phyloP scores from a whole-genome alignment of 2,888 invertebrate species.

The Meteorus colon region DNA sequence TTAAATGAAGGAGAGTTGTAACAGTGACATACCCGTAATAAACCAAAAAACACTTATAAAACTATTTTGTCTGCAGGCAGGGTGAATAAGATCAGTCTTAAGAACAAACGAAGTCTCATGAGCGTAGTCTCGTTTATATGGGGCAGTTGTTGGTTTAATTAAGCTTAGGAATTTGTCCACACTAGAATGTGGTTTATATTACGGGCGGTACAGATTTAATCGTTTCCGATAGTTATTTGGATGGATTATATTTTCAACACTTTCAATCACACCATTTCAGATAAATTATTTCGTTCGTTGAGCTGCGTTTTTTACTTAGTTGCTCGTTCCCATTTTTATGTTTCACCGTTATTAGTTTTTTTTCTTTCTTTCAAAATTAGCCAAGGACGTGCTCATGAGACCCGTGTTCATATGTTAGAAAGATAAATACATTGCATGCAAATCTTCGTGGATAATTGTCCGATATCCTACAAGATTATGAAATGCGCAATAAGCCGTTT shows the following conservation, averaged over 20 bases:
- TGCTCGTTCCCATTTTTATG: neutral
- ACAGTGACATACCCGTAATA: slow-evolving; percentile 41
- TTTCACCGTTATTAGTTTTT: slow-evolving; percentile 16
- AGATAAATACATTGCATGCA: slow-evolving; percentile 43
- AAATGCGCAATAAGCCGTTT: neutral
- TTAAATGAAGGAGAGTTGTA: slow-evolving; percentile 3
- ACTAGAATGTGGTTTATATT: neutral
- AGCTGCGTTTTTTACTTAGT: neutral
- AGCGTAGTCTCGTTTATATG: slow-evolving; percentile 16
- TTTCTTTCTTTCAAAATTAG: slow-evolving; percentile 35
- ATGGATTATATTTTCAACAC: neutral
- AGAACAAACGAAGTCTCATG: neutral
- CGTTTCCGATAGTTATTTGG: neutral
- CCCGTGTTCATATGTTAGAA: slow-evolving; percentile 35
- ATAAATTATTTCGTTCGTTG: slow-evolving; percentile 13
- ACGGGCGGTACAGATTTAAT: slow-evolving; percentile 9
- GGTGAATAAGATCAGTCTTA: slow-evolving; percentile 50
- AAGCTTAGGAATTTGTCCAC: neutral
- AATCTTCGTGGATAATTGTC: slow-evolving; percentile 37
- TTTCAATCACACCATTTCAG: slow-evolving; percentile 21
- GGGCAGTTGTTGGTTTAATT: neutral
- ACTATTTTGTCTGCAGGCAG: slow-evolving; percentile 42
- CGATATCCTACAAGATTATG: slow-evolving; percentile 25
- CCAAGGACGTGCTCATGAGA: slow-evolving; percentile 47
- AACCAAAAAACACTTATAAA: slow-evolving; percentile 27